phyloP scores from a whole-genome alignment of 2,888 invertebrate species.

The Perizoma flavofasciatum region DNA sequence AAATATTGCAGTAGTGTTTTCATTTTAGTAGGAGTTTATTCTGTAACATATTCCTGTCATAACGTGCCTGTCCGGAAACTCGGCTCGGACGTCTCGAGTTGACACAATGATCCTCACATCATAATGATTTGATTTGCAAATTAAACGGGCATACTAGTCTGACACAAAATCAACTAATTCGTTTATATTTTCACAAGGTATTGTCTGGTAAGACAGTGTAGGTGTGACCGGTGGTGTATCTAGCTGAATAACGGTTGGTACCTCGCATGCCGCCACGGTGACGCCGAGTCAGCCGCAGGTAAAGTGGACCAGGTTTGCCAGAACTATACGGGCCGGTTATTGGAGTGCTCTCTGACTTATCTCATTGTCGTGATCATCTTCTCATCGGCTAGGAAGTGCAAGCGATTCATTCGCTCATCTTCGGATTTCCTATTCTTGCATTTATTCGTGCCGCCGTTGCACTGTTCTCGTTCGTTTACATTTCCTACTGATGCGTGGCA shows the following conservation, averaged over 20 bases:
- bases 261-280: constrained; percentile 70
- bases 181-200: constrained; percentile 84
- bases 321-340: constrained; percentile 68
- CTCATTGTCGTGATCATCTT: constrained; percentile 75
- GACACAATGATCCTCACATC: constrained; percentile 71
- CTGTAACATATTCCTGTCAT: constrained; percentile 63
- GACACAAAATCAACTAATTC: constrained; percentile 82
- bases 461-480: constrained; percentile 69
- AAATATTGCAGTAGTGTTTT: constrained; percentile 28
- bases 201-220: constrained; percentile 83
- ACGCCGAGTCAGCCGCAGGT: constrained; percentile 71
- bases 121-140: constrained; percentile 59
- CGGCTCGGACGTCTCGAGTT: constrained; percentile 68
- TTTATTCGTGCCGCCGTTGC: constrained; percentile 44
- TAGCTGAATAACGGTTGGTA: constrained; percentile 78
- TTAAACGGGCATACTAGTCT: constrained; percentile 70
- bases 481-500: constrained; percentile 81
- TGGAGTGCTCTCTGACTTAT: constrained; percentile 66
- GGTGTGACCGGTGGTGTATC: constrained; percentile 79
- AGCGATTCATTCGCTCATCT: constrained; percentile 61
- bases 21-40: constrained; percentile 45
- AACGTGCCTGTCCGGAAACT: constrained; percentile 62
- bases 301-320: constrained; percentile 79
- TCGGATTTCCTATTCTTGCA: constrained; percentile 34
- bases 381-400: constrained; percentile 80